Evolutionary conservation across 2,888 invertebrate genomes (phyloP).

Genomic region (Caenorhabditis plicata): DNA sequence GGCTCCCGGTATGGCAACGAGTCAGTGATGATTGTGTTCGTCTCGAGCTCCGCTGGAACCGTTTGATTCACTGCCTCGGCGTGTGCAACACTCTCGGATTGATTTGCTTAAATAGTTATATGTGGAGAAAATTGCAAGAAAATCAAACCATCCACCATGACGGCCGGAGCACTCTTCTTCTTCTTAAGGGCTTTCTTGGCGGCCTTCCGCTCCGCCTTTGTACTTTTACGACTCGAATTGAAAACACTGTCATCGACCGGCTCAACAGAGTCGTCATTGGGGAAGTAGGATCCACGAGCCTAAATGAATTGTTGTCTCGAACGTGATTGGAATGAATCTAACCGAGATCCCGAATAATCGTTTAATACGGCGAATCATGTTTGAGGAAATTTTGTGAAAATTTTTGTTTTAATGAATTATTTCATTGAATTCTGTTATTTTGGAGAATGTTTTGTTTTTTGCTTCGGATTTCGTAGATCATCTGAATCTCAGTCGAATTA

Average conservation of each 20-base stretch:
- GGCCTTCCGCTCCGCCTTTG: conserved; percentile 14
- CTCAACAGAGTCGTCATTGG: conserved; percentile 12
- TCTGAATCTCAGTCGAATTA: too few species aligned
- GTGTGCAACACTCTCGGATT: too few species aligned
- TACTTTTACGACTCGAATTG: conserved; percentile 11
- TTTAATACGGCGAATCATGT: conserved; percentile 13
- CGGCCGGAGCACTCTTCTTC: conserved; percentile 11
- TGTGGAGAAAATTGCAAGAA: too few species aligned
- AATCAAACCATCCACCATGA: too few species aligned
- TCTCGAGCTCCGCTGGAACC: conserved; percentile 11
- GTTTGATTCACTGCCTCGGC: too few species aligned
- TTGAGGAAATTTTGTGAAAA: not conserved
- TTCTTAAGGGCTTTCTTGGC: conserved; percentile 25
- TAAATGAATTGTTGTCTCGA: conserved; percentile 1
- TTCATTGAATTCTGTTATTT: too few species aligned
- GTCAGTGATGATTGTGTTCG: conserved; percentile 20
- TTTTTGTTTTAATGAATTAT: too few species aligned
- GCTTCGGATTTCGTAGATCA: too few species aligned
- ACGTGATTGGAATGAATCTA: not conserved
- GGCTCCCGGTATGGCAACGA: conserved; percentile 25
- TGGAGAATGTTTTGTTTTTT: too few species aligned
- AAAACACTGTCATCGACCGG: conserved; percentile 20
- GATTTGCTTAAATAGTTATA: too few species aligned
- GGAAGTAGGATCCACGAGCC: conserved; percentile 18
- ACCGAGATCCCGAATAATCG: conserved; percentile 19